A percentile compares a stretch with the other conserved stretches of the same genome.
Conservation (phyloP, 1,140 invertebrate genomes). For the Megalonaias nervosa region DNA sequence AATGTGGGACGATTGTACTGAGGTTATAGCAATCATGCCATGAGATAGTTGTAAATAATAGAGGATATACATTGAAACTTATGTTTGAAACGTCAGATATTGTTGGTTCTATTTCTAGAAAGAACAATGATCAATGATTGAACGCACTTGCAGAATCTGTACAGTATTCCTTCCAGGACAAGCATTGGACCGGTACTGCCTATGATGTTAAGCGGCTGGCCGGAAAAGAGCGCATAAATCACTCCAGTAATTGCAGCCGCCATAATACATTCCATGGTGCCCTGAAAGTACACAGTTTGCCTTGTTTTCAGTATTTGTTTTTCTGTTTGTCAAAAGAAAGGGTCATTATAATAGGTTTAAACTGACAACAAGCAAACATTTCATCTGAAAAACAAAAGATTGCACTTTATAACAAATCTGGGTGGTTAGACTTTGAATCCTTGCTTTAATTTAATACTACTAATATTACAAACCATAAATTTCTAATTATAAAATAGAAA, state of each 20-base stretch:
- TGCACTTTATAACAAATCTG: too few species aligned
- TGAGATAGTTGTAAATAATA: not conserved
- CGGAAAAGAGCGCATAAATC: constrained; percentile 96
- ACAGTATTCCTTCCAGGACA: constrained; percentile 92
- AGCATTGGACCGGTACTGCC: constrained; percentile 99
- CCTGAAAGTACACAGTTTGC: constrained; percentile 67
- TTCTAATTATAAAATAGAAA: too few species aligned
- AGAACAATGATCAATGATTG: not conserved
- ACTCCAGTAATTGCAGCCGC: constrained; percentile 97
- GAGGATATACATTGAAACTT: not conserved
- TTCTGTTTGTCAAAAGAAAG: not conserved
- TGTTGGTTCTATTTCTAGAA: not conserved
- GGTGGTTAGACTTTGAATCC: too few species aligned
- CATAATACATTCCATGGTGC: constrained; percentile 98
- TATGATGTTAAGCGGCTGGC: constrained; percentile 97
- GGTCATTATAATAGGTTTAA: too few species aligned
- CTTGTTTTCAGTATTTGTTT: too few species aligned
- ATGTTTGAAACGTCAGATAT: not conserved
- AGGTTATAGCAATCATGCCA: not conserved
- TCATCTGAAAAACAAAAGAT: too few species aligned
- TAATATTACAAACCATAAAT: too few species aligned
- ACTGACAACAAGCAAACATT: too few species aligned
- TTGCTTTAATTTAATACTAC: too few species aligned
- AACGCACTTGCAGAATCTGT: constrained; percentile 90
- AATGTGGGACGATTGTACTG: too few species aligned